Percentiles rank a stretch among this genome's conserved stretches.
These are phyloP conservation scores for Malacoraja senta DNA, from an alignment of 2,797 vertebrate genomes.

Conservation along the genomic window DNA sequence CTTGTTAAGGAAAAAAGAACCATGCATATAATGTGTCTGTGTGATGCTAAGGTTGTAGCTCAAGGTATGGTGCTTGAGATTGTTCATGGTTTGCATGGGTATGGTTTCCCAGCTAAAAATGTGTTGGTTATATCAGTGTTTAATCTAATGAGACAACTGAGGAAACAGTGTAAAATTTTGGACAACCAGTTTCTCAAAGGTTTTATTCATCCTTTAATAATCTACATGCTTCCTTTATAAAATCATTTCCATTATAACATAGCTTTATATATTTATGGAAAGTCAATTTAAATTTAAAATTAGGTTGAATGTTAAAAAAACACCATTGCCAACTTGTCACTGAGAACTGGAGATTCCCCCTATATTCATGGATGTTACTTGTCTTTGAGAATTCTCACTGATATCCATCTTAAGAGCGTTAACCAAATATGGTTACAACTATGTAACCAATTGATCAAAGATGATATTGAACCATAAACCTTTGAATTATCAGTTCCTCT, in stretches of 20 bases:
- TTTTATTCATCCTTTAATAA: constrained; percentile 3
- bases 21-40: neutral
- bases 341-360: neutral
- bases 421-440: neutral
- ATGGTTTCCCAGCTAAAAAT: neutral
- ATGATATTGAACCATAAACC: neutral
- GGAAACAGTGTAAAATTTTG: neutral
- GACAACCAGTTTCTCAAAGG: neutral
- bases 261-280: neutral
- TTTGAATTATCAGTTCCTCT: constrained; percentile 2
- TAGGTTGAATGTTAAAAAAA: neutral
- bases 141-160: neutral
- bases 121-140: neutral
- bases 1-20: neutral
- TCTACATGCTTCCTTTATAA: neutral
- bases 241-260: neutral
- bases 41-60: neutral
- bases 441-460: neutral
- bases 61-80: neutral
- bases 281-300: neutral
- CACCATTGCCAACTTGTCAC: neutral
- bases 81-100: neutral
- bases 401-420: neutral
- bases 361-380: neutral
- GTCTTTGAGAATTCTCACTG: neutral